Evolutionary conservation across 2,113 vertebrate species (phyloP), one percentile per base, ranked within the genome.

Genomic region (Notothenia coriiceps): DNA sequence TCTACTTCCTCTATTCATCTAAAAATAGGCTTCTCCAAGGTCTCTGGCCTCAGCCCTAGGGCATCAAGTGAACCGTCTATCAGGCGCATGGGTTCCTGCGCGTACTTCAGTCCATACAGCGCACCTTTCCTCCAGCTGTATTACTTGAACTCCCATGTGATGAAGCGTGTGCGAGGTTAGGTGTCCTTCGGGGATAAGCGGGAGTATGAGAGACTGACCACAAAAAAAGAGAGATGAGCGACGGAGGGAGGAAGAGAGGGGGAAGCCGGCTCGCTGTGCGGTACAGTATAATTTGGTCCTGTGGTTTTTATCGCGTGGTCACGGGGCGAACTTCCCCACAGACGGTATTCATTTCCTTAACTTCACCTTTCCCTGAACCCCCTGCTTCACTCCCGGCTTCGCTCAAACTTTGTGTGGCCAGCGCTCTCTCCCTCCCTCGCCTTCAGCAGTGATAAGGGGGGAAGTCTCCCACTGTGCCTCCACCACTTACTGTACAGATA

Each of bases 281-380:
- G 79, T 70, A 74, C 80, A 25, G 71, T 78, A 69, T 87, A 77
- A 92, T 88, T 92, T 82, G 52, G 86, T 70, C 73, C 85, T 86
- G 91, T 90, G 89, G 88, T 91, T 88, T 93, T 92, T 86, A 86
- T 88, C 62, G 46, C 81, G 8, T 74, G 82, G 89, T 93, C 91
- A 91, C 88, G 89, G 88, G 86, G 79, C 74, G 63, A 89, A 86
- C 89, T 92, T 94, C 90, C 89, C 82, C 81, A 88, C 89, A 92
- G 89, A 92, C 86, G 74, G 89, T 84, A 85, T 92, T 93, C 83
- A 94, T 93, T 94, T 94, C 93, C 93, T 93, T 91, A 51, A 85
- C 82, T 93, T 94, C 93, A 95, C 93, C 93, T 94, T 92, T 91
- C 90, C 89, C 91, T 94, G 94, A 94, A 94, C 93, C 85, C 80